Conservation (phyloP, 2,113 vertebrate species). For the Vombatus ursinus region DNA sequence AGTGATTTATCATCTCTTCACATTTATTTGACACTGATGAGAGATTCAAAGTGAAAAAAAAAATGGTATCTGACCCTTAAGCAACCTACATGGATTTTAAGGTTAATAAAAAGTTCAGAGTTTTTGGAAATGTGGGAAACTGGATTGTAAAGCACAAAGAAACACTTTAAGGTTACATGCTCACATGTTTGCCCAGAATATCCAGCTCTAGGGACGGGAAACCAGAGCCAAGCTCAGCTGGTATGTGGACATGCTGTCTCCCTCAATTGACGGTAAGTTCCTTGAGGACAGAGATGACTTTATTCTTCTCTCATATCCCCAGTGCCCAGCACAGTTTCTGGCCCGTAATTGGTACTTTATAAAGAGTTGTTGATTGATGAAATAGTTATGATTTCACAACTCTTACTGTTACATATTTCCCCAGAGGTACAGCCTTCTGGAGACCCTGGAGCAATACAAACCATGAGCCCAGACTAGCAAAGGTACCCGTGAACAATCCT, state of each 20-base stretch:
- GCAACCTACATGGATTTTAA: background rate
- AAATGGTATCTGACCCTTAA: background rate
- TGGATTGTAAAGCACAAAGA: background rate
- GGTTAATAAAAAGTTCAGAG: background rate
- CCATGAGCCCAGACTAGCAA: background rate
- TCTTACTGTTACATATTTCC: background rate
- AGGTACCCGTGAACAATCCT: background rate
- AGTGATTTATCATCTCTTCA: background rate
- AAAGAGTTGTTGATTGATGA: background rate
- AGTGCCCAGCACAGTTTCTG: background rate
- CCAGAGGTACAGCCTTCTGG: background rate
- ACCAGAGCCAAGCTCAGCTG: background rate
- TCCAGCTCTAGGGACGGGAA: background rate
- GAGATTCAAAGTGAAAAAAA: background rate
- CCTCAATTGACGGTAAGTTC: background rate
- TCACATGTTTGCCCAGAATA: background rate
- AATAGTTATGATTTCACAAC: background rate
- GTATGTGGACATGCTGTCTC: background rate
- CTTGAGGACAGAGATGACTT: background rate
- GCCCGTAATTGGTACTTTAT: background rate
- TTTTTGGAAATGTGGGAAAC: background rate
- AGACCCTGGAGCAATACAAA: background rate
- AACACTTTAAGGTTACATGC: background rate
- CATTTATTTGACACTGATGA: background rate
- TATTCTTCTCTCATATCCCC: background rate